Evolutionary conservation across 2,888 invertebrate species (phyloP).

Genomic region (Ptychoptera albimana): DNA sequence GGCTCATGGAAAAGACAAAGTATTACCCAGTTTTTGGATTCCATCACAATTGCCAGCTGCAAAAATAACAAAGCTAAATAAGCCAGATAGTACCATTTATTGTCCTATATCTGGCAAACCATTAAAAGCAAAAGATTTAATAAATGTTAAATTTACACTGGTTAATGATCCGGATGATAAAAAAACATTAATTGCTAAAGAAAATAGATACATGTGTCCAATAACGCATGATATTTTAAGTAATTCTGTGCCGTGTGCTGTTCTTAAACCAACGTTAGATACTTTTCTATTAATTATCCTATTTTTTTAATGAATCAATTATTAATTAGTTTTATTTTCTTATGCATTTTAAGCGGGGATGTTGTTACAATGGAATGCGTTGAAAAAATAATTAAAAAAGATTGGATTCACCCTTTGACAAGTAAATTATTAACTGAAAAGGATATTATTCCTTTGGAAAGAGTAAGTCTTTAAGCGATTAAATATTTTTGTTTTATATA

Average conservation of each 20-base stretch:
- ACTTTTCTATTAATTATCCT: background rate
- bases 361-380: conserved; percentile 94
- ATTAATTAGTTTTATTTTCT: background rate
- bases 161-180: conserved; percentile 79
- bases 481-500: conserved; percentile 1
- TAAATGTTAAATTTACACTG: conserved; percentile 82
- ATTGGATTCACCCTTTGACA: conserved; percentile 91
- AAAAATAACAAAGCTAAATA: conserved; percentile 47
- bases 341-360: conserved; percentile 56
- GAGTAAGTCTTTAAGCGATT: conserved; percentile 39
- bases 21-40: conserved; percentile 91
- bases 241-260: conserved; percentile 88
- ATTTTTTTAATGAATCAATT: background rate
- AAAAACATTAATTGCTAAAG: conserved; percentile 71
- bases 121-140: conserved; percentile 80
- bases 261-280: conserved; percentile 71
- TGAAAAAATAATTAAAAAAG: conserved; percentile 89
- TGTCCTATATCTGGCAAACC: conserved; percentile 78
- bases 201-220: conserved; percentile 93
- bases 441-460: conserved; percentile 83
- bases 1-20: conserved; percentile 58
- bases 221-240: conserved; percentile 91
- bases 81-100: conserved; percentile 46
- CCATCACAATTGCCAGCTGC: conserved; percentile 86
- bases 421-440: conserved; percentile 67